Evolutionary conservation across 2,888 invertebrate genomes (phyloP), one percentile per base, ranked within the genome.

Genomic region (Callosobruchus maculatus): DNA sequence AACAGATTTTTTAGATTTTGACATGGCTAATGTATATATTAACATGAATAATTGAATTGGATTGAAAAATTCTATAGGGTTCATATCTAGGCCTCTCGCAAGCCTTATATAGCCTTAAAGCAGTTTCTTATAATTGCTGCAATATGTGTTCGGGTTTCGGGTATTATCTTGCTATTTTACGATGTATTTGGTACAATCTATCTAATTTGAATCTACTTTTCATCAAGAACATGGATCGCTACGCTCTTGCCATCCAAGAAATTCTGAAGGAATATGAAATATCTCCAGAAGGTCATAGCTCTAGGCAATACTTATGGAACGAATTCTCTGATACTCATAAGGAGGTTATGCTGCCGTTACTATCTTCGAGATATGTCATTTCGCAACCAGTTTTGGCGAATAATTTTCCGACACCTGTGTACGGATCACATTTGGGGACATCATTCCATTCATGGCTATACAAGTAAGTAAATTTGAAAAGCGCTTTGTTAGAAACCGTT

Each of bases 161-260:
- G n/a, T n/a, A n/a, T n/a, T n/a, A n/a, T n/a, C n/a, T n/a, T n/a
- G n/a, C n/a, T n/a, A n/a, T n/a, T n/a, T n/a, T n/a, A n/a, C n/a
- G n/a, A n/a, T n/a, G n/a, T n/a, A n/a, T n/a, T n/a, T n/a, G n/a
- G n/a, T n/a, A n/a, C n/a, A n/a, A n/a, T n/a, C n/a, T n/a, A n/a
- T n/a, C n/a, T 74, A 22, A 20, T 21, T 66, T 69, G 72, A 26
- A 18, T 70, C 67, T 72, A 67, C 68, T 18, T 74, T n/a, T 69
- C 22, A 76, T 74, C 5, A 69, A 92, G 89, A 92, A 92, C 80
- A 93, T 94, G 89, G 94, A 95, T 83, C 91, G 92, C 80, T 94
- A 94, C 83, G 93, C 95, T 0, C 85, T 95, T 75, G 95, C 94
- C 0, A 95, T 95, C 81, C 92, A 95, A 87, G 95, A 94, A 84